phyloP scores from a whole-genome alignment of 1,140 invertebrate species.

The Scaptomyza pallida region DNA sequence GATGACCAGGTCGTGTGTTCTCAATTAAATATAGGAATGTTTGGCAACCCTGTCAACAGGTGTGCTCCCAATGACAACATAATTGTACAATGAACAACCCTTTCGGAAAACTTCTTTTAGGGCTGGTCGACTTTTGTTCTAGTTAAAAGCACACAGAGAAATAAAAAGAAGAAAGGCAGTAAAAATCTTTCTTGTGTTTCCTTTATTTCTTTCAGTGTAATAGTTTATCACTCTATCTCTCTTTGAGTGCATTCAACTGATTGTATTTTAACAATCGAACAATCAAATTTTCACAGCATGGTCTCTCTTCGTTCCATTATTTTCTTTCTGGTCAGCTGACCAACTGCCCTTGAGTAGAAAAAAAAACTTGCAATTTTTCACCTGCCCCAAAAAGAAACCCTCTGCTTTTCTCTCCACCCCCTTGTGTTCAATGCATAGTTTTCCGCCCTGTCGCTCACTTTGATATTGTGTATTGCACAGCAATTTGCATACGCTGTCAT shows the following conservation, averaged over 20 bases:
- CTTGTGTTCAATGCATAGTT: slow-evolving; percentile 9
- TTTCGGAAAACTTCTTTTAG: neutral
- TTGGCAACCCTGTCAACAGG: slow-evolving; percentile 59
- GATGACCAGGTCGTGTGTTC: slow-evolving; percentile 59
- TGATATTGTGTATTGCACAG: slow-evolving; percentile 48
- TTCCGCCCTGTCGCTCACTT: slow-evolving; percentile 65
- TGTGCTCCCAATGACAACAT: slow-evolving; percentile 26
- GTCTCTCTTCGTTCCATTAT: neutral
- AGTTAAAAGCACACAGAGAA: neutral
- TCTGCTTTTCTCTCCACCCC: no score
- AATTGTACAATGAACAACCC: slow-evolving; percentile 22
- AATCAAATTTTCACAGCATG: slow-evolving; percentile 15
- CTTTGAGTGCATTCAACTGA: slow-evolving; percentile 71
- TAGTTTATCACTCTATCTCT: slow-evolving; percentile 27
- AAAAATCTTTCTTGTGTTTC: no score
- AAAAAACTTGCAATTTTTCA: slow-evolving; percentile 41
- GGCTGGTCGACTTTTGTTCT: neutral
- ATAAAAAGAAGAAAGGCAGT: neutral
- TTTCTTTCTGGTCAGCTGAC: slow-evolving; percentile 48
- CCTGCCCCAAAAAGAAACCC: slow-evolving; percentile 7
- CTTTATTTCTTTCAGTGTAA: slow-evolving; percentile 1
- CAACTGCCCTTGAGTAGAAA: slow-evolving; percentile 66
- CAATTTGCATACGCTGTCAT: slow-evolving; percentile 80
- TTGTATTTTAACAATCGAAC: slow-evolving; percentile 63
- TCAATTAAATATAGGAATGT: slow-evolving; percentile 77